Percentiles rank a stretch among this genome's conserved stretches.
These are phyloP conservation scores for Synanthedon tipuliformis DNA, from an alignment of 2,888 invertebrate genomes.

Conservation along the genomic window DNA sequence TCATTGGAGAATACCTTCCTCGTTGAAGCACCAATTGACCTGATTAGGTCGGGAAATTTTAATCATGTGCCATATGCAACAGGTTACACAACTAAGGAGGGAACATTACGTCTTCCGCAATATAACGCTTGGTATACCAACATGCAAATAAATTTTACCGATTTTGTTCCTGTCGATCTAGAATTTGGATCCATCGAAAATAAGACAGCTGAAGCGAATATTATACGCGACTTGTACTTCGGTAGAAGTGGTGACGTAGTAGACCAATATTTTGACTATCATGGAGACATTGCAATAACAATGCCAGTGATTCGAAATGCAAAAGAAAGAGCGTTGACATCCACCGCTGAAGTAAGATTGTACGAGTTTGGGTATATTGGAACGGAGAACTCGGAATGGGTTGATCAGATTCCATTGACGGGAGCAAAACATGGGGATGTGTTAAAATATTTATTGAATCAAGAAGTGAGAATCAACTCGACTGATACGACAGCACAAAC, in stretches of 20 bases:
- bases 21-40: constrained; percentile 35
- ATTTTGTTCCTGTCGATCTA: constrained; percentile 46
- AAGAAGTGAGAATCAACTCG: constrained; percentile 21
- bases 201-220: constrained; percentile 16
- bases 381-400: constrained; percentile 37
- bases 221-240: constrained; percentile 41
- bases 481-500: constrained; percentile 20
- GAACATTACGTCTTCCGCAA: constrained; percentile 39
- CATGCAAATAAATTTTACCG: constrained; percentile 44
- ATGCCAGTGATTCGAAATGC: constrained; percentile 39
- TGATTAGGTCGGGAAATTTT: constrained; percentile 37
- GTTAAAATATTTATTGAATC: constrained; percentile 44
- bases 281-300: constrained; percentile 43
- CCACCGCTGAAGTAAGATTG: constrained; percentile 31
- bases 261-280: constrained; percentile 44
- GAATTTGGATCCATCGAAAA: constrained; percentile 14
- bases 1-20: constrained; percentile 31
- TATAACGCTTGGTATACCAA: constrained; percentile 25
- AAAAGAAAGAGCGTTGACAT: constrained; percentile 35
- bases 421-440: constrained; percentile 48
- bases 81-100: constrained; percentile 46
- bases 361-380: constrained; percentile 45
- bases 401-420: constrained; percentile 29
- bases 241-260: constrained; percentile 31
- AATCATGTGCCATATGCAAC: constrained; percentile 42